Percentiles rank a stretch among this genome's conserved stretches.
Conservation (phyloP, 2,797 vertebrate species). For the Tadarida brasiliensis region DNA sequence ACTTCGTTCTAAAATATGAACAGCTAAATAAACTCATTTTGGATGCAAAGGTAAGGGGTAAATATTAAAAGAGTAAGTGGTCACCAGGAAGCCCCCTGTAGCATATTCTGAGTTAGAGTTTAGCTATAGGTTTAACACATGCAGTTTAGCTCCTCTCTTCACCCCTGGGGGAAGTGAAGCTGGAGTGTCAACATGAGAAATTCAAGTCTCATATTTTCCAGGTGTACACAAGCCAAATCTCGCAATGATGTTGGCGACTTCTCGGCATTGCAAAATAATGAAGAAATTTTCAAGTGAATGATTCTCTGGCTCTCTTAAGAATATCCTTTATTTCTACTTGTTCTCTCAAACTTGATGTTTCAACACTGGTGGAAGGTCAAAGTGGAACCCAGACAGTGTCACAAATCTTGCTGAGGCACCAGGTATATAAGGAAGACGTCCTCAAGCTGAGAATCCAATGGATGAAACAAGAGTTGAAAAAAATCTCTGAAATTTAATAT, state of each 20-base stretch:
- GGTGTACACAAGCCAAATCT: slow-evolving; percentile 87
- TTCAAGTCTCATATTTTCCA: slow-evolving; percentile 84
- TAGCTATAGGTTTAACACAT: slow-evolving; percentile 44
- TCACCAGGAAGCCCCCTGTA: background rate
- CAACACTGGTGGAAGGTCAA: slow-evolving; percentile 46
- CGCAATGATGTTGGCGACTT: slow-evolving; percentile 81
- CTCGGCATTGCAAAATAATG: slow-evolving; percentile 87
- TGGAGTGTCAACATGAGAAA: slow-evolving; percentile 85
- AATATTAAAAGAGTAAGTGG: background rate
- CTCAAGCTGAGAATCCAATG: background rate
- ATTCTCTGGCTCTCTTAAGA: slow-evolving; percentile 82
- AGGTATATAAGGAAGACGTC: slow-evolving; percentile 15
- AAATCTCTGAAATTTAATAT: background rate
- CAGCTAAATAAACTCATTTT: slow-evolving; percentile 55
- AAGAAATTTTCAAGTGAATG: slow-evolving; percentile 85
- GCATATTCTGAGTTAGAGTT: slow-evolving; percentile 61
- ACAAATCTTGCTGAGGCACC: slow-evolving; percentile 18
- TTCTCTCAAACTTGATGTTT: slow-evolving; percentile 68
- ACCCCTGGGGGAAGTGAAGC: slow-evolving; percentile 71
- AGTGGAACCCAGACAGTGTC: slow-evolving; percentile 48
- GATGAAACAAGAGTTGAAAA: background rate
- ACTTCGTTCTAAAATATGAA: slow-evolving; percentile 51
- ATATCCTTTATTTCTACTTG: slow-evolving; percentile 78
- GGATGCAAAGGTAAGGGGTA: slow-evolving; percentile 28
- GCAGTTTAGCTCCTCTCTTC: slow-evolving; percentile 22